These are phyloP conservation scores for Echinometra lucunter DNA, from an alignment of 53 echinoderm and acorn worm genomes.

Conservation along the genomic window DNA sequence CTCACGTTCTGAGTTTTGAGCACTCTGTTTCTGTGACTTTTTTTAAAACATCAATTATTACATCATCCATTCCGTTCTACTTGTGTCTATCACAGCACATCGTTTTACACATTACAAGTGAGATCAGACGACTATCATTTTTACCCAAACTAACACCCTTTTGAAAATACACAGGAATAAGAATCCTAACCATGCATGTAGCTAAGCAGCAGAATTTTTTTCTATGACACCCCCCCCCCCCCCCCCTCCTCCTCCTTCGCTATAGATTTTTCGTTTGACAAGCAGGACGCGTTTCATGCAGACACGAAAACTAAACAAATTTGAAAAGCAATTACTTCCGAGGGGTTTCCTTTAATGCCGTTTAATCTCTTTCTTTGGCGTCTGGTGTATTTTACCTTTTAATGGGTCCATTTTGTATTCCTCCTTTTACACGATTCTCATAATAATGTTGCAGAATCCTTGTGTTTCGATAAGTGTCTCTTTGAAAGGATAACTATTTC, in stretches of 20 bases:
- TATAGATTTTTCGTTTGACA: neutral
- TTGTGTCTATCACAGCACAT: neutral
- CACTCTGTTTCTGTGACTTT: too few species aligned
- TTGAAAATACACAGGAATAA: neutral
- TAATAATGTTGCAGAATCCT: neutral
- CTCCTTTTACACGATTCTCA: neutral
- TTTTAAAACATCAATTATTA: too few species aligned
- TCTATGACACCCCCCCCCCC: neutral
- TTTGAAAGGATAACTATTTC: neutral
- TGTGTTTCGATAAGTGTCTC: neutral
- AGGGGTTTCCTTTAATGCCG: neutral
- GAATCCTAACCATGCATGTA: neutral
- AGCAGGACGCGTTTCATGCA: slow-evolving; percentile 16
- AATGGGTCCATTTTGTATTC: neutral
- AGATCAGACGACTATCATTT: neutral
- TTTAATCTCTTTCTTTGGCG: neutral
- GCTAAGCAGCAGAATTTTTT: neutral
- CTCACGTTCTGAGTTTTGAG: too few species aligned
- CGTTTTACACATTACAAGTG: too few species aligned
- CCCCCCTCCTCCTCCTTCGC: neutral
- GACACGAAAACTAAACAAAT: slow-evolving; percentile 68
- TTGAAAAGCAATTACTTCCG: slow-evolving; percentile 69
- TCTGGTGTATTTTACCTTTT: neutral
- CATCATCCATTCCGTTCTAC: neutral
- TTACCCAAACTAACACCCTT: neutral